A percentile compares a stretch with the other conserved stretches of the same genome.
Evolutionary conservation across 2,113 vertebrate species (phyloP).

Genomic region (Takifugu flavidus): DNA sequence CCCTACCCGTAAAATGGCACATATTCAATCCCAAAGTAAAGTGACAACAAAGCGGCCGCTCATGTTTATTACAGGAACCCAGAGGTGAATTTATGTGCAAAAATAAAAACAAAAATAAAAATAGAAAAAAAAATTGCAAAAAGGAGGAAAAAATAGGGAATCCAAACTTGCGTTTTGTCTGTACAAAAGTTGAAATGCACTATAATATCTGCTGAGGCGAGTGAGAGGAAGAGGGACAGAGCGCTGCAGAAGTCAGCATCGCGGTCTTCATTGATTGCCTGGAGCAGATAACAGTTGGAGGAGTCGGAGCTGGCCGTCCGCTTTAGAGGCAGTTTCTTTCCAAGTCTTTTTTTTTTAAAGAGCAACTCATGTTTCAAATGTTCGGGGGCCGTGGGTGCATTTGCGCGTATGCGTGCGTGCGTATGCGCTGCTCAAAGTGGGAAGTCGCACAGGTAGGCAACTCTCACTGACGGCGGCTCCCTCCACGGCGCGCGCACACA

Average conservation of each 20-base stretch:
- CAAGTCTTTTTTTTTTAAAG: conserved; percentile 58
- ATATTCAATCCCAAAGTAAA: conserved; percentile 66
- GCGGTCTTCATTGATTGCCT: conserved; percentile 74
- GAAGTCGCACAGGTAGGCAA: conserved; percentile 87
- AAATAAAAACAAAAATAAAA: not conserved
- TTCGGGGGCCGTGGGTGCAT: conserved; percentile 41
- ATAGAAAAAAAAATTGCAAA: not conserved
- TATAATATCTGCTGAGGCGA: conserved; percentile 56
- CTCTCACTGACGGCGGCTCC: conserved; percentile 74
- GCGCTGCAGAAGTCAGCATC: conserved; percentile 66
- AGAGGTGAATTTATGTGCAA: conserved; percentile 28
- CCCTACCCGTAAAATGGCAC: conserved; percentile 70
- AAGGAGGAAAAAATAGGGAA: conserved; percentile 13
- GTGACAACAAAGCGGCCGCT: conserved; percentile 66
- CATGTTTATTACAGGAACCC: conserved; percentile 66
- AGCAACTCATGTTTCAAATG: conserved; percentile 75
- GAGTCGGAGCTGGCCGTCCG: conserved; percentile 63
- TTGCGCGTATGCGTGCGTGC: conserved; percentile 7
- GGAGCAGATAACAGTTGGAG: conserved; percentile 66
- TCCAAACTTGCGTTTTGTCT: conserved; percentile 64
- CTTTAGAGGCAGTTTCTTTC: conserved; percentile 71
- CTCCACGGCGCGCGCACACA: conserved; percentile 57
- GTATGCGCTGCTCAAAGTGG: conserved; percentile 58
- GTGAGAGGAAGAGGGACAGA: conserved; percentile 53
- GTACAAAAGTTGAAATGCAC: conserved; percentile 71